Evolutionary conservation across 2,888 invertebrate species (phyloP).

Genomic region (Cistogaster globosa): DNA sequence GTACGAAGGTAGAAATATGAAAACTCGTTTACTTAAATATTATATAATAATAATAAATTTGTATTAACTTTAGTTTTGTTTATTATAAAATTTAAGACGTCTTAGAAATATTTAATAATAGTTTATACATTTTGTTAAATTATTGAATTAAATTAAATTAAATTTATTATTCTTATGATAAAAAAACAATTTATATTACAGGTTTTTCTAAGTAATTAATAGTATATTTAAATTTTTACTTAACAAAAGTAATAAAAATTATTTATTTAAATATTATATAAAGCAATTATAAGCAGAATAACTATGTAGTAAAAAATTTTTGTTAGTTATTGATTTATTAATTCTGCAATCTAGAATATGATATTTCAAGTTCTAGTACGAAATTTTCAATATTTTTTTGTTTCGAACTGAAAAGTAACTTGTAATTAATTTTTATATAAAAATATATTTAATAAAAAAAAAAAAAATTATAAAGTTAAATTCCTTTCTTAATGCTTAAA

Average conservation of each 20-base stretch:
- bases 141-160: conserved; percentile 12
- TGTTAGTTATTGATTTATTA: too few relatives aligned
- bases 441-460: too few relatives aligned
- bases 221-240: background rate
- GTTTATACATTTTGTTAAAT: conserved; percentile 34
- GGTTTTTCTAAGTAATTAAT: background rate
- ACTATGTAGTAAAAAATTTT: background rate
- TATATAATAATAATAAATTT: conserved; percentile 25
- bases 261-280: background rate
- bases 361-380: too few relatives aligned
- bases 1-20: conserved; percentile 44
- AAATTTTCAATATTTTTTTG: too few relatives aligned
- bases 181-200: conserved; percentile 23
- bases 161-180: background rate
- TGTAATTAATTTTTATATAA: too few relatives aligned
- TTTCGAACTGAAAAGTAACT: too few relatives aligned
- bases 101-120: conserved; percentile 37
- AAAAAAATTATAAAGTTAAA: too few relatives aligned
- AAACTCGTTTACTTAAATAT: conserved; percentile 46
- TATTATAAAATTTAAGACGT: conserved; percentile 27
- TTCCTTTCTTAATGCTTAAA: too few relatives aligned
- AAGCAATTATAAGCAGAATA: conserved; percentile 26
- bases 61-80: conserved; percentile 40
- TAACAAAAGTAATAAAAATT: background rate
- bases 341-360: too few relatives aligned